phyloP scores from a whole-genome alignment of 2,888 invertebrate genomes.

The Oxytorus armatus region DNA sequence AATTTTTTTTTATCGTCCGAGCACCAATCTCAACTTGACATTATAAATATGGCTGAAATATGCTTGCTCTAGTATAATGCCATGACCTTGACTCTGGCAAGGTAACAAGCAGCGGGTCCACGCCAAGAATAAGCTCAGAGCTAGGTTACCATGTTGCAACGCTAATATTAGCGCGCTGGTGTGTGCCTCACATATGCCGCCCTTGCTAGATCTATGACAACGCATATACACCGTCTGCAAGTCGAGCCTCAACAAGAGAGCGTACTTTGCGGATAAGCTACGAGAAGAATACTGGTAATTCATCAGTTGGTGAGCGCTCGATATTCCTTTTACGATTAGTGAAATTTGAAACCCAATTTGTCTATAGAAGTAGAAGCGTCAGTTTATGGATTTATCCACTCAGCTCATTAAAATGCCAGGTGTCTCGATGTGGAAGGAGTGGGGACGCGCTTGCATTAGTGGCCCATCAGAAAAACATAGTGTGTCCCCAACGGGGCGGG shows the following conservation, averaged over 20 bases:
- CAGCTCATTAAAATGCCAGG: no score
- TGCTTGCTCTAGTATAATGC: slow-evolving; percentile 74
- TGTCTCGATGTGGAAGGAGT: no score
- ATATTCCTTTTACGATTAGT: no score
- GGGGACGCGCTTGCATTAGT: no score
- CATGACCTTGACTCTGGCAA: slow-evolving; percentile 83
- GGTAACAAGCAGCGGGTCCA: slow-evolving; percentile 79
- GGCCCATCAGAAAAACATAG: no score
- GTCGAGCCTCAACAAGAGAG: slow-evolving; percentile 59
- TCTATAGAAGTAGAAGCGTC: no score
- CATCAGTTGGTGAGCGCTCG: no score
- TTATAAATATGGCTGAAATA: slow-evolving; percentile 63
- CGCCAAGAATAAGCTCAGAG: slow-evolving; percentile 82
- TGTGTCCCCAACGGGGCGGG: no score
- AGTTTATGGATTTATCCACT: no score
- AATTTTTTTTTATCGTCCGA: slow-evolving; percentile 8
- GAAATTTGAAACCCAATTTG: no score
- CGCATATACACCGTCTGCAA: slow-evolving; percentile 51
- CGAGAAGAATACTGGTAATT: not conserved
- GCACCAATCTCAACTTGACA: slow-evolving; percentile 15
- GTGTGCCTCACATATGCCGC: slow-evolving; percentile 58
- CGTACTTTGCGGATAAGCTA: slow-evolving; percentile 52
- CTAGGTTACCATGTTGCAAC: slow-evolving; percentile 81
- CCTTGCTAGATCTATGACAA: slow-evolving; percentile 62
- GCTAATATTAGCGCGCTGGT: slow-evolving; percentile 82